phyloP scores from a whole-genome alignment of 1,140 invertebrate genomes.

The Zaprionus capensis region DNA sequence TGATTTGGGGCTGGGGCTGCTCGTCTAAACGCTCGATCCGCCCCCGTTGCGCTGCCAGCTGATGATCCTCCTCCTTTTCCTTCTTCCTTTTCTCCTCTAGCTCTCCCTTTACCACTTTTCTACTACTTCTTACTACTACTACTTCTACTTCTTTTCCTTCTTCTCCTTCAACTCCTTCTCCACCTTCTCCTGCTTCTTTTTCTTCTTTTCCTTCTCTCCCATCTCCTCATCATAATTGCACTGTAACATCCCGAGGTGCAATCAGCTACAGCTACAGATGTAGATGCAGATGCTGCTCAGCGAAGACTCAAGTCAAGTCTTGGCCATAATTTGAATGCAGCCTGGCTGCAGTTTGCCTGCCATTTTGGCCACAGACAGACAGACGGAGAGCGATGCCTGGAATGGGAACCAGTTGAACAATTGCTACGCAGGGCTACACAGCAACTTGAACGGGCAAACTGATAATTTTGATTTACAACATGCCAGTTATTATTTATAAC shows the following conservation, averaged over 20 bases:
- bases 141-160: neutral
- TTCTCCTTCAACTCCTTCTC: no score
- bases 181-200: neutral
- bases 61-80: slow-evolving; percentile 4
- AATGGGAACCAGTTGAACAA: slow-evolving; percentile 32
- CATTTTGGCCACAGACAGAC: slow-evolving; percentile 51
- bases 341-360: slow-evolving; percentile 38
- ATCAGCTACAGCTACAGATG: slow-evolving; percentile 26
- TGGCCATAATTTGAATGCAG: slow-evolving; percentile 64
- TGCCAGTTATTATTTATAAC: slow-evolving; percentile 84
- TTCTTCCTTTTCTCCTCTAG: no score
- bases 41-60: neutral
- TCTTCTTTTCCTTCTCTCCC: neutral
- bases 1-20: neutral
- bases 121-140: no score
- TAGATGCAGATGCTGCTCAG: slow-evolving; percentile 11
- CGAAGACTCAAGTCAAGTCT: slow-evolving; percentile 5
- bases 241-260: slow-evolving; percentile 42
- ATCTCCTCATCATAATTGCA: slow-evolving; percentile 56
- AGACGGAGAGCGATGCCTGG: neutral
- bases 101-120: neutral
- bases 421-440: slow-evolving; percentile 45
- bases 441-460: slow-evolving; percentile 54
- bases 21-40: neutral
- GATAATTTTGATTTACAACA: slow-evolving; percentile 84